Base-by-base conservation (phyloP, 2,113 vertebrate species). In the Passer domesticus region DNA sequence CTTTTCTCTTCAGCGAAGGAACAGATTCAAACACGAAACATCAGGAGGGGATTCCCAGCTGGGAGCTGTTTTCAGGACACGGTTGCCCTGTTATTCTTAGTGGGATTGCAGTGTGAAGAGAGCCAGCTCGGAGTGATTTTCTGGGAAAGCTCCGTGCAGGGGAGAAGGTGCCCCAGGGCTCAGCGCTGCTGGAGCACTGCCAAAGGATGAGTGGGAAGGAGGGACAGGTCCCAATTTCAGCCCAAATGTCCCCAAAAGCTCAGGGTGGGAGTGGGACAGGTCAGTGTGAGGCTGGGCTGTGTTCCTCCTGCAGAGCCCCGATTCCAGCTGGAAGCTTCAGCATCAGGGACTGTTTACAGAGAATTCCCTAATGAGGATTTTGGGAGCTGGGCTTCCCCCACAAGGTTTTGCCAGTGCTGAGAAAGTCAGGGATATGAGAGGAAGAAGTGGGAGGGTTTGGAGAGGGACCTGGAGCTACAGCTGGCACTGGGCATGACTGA, bases 161-260 rank as follows among this genome's bases (percentile, higher is more conserved):
- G 78, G 55, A 64, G 3, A 15, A 62, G 0, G 53, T 0, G 14
- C 8, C 33, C 39, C 12, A 3, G 43, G 21, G 44, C 1, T 56
- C 4, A 8, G 0, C 0, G 0, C 5, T 1, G 4, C 25, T 0
- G 1, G 58, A 50, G 91, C 37, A 0, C 4, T 31, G n/a, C 8
- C 1, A 1, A n/a, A 31, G 43, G 56, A 31, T 37, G 56, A 74
- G 83, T 35, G 83, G 75, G 50, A 75, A 74, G 64, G 41, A 2
- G 3, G 49, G 53, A 6, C 49, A 27, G 25, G 13, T 41, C 43
- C n/a, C 15, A 1, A 1, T 14, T 22, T 33, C 4, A 1, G 18
- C 0, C 20, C 1, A 0, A 39, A 28, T 13, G 24, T 17, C 64
- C 68, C 83, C 7, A 0, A 62, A 49, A 66, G 28, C 24, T 58